Evolutionary conservation across 2,113 vertebrate genomes (phyloP).

Genomic region (Elephas maximus): DNA sequence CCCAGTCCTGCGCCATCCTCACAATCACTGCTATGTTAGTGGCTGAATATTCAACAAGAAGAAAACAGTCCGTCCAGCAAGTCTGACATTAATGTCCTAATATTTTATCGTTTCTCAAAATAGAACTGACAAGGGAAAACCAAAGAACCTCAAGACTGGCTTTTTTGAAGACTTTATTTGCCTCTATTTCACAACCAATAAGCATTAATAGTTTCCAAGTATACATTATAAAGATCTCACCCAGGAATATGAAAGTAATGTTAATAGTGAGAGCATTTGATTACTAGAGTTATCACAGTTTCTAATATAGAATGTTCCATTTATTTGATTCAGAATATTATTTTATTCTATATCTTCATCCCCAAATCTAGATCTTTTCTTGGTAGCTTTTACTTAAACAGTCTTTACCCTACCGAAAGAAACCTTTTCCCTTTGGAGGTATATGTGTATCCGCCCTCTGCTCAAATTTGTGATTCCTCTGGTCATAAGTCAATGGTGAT

Average conservation of each 20-base stretch:
- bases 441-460: neutral
- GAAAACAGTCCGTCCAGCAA: neutral
- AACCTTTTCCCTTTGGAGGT: neutral
- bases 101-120: constrained; percentile 37
- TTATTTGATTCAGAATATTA: neutral
- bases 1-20: too few relatives aligned
- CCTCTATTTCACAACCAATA: neutral
- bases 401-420: neutral
- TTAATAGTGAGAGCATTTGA: neutral
- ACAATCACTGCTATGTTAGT: neutral
- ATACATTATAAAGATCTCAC: neutral
- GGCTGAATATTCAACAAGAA: neutral
- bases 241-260: neutral
- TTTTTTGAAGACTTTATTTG: constrained; percentile 25
- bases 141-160: neutral
- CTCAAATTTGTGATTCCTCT: neutral
- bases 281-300: neutral
- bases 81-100: neutral
- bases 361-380: neutral
- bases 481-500: neutral
- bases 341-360: neutral
- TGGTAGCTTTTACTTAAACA: neutral
- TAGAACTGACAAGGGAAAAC: neutral
- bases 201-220: neutral
- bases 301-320: neutral